phyloP scores from a whole-genome alignment of 2,797 vertebrate genomes.

The Intellagama lesueurii region DNA sequence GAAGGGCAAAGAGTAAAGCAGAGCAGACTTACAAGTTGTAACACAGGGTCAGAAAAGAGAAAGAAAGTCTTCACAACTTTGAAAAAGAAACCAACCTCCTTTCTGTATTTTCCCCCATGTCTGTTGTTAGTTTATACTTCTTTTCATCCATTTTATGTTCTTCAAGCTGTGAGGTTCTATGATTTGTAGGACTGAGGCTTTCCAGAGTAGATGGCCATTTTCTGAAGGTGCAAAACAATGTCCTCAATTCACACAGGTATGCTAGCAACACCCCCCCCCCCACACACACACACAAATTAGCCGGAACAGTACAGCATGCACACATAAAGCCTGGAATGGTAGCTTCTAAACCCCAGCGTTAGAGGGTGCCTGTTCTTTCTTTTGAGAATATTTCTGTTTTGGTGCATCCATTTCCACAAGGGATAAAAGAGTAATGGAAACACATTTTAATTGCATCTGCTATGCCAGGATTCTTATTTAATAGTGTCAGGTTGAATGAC shows the following conservation, averaged over 20 bases:
- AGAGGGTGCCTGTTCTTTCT: neutral
- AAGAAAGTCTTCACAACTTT: too few species aligned
- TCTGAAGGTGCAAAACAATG: constrained; percentile 6
- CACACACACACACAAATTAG: too few species aligned
- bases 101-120: neutral
- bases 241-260: neutral
- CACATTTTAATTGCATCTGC: neutral
- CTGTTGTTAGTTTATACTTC: too few species aligned
- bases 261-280: neutral
- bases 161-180: too few species aligned
- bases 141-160: neutral
- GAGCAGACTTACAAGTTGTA: neutral
- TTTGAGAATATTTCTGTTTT: neutral
- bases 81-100: too few species aligned
- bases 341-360: too few species aligned
- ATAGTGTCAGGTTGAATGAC: too few species aligned
- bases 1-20: neutral
- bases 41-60: neutral
- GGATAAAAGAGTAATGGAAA: neutral
- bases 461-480: neutral
- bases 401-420: neutral
- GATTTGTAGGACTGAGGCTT: too few species aligned
- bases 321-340: neutral
- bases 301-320: neutral
- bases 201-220: neutral